Conservation (phyloP, 2,797 vertebrate genomes). For the Tokudaia tokunoshimensis region DNA sequence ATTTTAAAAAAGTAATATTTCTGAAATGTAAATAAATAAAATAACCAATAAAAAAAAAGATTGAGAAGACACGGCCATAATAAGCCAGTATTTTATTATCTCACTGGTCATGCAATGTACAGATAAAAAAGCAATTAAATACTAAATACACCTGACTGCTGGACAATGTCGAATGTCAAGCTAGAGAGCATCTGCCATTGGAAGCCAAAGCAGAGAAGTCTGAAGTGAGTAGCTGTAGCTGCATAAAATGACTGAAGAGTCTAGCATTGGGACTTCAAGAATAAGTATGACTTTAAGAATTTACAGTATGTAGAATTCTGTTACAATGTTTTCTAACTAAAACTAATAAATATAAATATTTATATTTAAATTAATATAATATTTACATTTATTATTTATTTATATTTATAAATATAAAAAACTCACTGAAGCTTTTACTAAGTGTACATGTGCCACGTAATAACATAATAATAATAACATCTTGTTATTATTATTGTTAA, state of each 20-base stretch:
- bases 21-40: neutral
- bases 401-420: neutral
- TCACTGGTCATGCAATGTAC: neutral
- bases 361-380: too few relatives aligned
- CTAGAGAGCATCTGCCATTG: neutral
- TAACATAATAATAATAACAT: too few relatives aligned
- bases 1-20: neutral
- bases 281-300: neutral
- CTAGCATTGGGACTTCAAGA: neutral
- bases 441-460: neutral
- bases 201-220: neutral
- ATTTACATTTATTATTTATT: too few relatives aligned
- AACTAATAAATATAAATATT: neutral
- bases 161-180: neutral
- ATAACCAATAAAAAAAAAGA: neutral
- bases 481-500: too few relatives aligned
- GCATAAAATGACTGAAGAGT: neutral
- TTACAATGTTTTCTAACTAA: constrained; percentile 28
- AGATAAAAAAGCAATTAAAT: constrained; percentile 3
- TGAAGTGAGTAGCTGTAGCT: neutral
- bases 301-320: neutral
- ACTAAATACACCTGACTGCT: neutral
- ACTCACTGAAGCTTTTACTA: neutral
- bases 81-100: neutral
- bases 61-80: neutral